Base-by-base conservation (phyloP, 2,797 vertebrate species). In the Sylvilagus floridanus region DNA sequence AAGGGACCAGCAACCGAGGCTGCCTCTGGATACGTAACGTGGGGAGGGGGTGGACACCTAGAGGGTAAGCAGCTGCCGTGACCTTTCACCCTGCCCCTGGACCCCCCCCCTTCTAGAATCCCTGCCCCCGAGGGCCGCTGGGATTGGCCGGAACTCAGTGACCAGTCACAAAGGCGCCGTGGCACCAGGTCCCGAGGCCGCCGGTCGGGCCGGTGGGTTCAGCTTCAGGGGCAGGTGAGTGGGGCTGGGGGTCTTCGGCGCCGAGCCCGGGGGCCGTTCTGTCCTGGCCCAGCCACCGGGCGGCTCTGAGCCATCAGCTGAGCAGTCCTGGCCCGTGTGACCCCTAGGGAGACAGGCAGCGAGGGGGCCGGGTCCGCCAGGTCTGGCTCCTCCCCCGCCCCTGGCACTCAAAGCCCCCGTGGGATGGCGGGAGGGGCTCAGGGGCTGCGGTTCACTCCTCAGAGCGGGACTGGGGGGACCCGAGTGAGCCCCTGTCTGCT, bases 141-240 rank as follows among this genome's bases (percentile, higher is more conserved):
- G 66, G 95, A 97, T 96, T 96, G 96, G 96, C 63, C 0, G 2
- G 96, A 93, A 84, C 57, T 11, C 26, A 50, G 30, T 21, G 19
- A 1, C 32, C 73, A 81, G 95, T 97, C 97, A 97, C 76, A 97
- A 96, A 97, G 96, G 78, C 65, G 1, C 21, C 1, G 2, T 30
- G 68, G 8, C 24, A 54, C 77, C 65, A 52, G 24, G 13, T 63
- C 54, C 62, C 54, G 17, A 62, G 71, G 75, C 78, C 7, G 17
- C 35, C 28, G 3, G 83, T 42, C 12, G 3, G 96, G 93, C 96
- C 84, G 94, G 73, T 88, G 93, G 88, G 52, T 88, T 90, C 89
- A 95, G 91, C 93, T 90, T 87, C 75, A 32, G 88, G 94, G 94
- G 69, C 88, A 96, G 96, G 97, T 97, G 90, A 97, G 97, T 97